Evolutionary conservation across 2,888 invertebrate genomes (phyloP).

Genomic region (Melanotus villosus): DNA sequence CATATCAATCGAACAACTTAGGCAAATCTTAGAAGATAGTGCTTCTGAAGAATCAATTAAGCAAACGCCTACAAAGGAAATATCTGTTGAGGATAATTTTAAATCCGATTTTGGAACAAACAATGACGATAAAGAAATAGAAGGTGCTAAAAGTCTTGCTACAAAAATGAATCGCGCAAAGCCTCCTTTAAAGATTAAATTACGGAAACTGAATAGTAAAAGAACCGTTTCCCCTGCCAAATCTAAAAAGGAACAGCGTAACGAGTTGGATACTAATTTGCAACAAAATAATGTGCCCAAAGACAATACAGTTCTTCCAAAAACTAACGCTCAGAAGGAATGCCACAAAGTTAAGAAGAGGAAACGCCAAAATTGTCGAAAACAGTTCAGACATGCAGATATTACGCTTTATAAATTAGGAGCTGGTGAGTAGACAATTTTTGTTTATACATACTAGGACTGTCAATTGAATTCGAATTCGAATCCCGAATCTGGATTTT

Average conservation of each 20-base stretch:
- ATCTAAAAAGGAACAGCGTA: neutral
- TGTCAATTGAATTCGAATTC: too few species aligned
- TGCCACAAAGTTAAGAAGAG: slow-evolving; percentile 45
- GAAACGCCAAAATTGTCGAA: slow-evolving; percentile 56
- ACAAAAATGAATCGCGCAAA: slow-evolving; percentile 3
- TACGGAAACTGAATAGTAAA: neutral
- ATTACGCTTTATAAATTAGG: slow-evolving; percentile 57
- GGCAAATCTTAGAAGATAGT: neutral
- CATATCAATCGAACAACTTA: slow-evolving; percentile 1
- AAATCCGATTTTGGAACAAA: too few species aligned
- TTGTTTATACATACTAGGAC: too few species aligned
- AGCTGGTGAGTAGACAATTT: slow-evolving; percentile 51
- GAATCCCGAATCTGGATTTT: too few species aligned
- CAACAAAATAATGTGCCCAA: neutral
- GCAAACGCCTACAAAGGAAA: too few species aligned
- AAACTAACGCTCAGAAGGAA: slow-evolving; percentile 32
- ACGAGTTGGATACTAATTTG: neutral
- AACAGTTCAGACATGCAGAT: slow-evolving; percentile 56
- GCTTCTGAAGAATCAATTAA: neutral
- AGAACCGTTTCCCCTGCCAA: neutral
- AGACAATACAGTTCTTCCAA: slow-evolving; percentile 22
- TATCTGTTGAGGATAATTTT: too few species aligned
- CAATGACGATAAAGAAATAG: neutral
- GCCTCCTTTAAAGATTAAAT: neutral
- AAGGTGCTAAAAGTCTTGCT: neutral